A percentile compares a stretch with the other conserved stretches of the same genome.
These are phyloP conservation scores for Protobothrops mucrosquamatus DNA, from an alignment of 2,113 vertebrate genomes.

Conservation along the genomic window DNA sequence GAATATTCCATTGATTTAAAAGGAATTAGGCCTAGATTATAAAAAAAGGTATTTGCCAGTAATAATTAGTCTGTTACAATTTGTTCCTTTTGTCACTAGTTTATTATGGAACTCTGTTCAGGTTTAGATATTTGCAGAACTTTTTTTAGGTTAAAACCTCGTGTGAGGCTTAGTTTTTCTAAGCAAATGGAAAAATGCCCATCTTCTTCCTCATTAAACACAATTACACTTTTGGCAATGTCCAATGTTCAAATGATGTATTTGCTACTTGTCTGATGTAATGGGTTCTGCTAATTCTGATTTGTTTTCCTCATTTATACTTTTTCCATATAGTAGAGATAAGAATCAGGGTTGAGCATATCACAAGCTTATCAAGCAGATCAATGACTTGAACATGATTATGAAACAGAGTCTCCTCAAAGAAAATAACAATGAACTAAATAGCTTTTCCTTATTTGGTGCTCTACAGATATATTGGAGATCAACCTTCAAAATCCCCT, in stretches of 20 bases:
- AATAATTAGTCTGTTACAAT: not conserved
- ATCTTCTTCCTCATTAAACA: fast-evolving
- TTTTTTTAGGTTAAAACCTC: not conserved
- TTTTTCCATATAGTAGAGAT: not conserved
- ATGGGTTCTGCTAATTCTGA: constrained; percentile 11
- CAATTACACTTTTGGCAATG: not conserved
- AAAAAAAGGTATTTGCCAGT: not conserved
- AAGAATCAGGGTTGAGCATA: not conserved
- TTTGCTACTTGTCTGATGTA: not conserved
- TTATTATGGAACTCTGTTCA: constrained; percentile 16
- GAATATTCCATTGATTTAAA: constrained; percentile 4
- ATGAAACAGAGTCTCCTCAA: not conserved
- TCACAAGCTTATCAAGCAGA: not conserved
- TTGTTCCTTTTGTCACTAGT: not conserved
- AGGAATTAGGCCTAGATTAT: not conserved
- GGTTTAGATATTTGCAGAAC: constrained; percentile 31
- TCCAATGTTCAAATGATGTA: constrained; percentile 24
- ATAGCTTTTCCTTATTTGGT: not conserved
- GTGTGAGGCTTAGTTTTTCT: not conserved
- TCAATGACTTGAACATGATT: not conserved
- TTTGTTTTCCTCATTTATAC: not conserved
- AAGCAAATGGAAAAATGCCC: not conserved
- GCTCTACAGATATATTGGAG: not conserved
- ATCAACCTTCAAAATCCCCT: not conserved
- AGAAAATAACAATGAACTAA: not conserved